Conservation (phyloP, 2,888 invertebrate genomes). For the Hydroisotoma schaefferi region DNA sequence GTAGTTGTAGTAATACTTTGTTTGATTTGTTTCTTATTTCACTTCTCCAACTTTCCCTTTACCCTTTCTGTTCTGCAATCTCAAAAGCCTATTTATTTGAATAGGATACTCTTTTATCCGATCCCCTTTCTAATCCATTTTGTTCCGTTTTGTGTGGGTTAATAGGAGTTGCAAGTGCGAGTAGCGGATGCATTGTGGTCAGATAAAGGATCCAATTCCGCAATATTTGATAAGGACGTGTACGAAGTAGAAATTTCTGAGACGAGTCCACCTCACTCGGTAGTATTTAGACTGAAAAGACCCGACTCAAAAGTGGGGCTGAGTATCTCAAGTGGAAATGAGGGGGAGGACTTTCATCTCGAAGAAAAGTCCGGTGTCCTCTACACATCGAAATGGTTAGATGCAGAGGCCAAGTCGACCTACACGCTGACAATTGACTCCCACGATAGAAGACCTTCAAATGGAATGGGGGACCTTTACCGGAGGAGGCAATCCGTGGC, state of each 20-base stretch:
- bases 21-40: slow-evolving; percentile 2
- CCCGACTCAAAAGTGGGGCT: slow-evolving; percentile 80
- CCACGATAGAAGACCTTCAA: slow-evolving; percentile 72
- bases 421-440: slow-evolving; percentile 87
- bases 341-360: slow-evolving; percentile 79
- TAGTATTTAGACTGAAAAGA: slow-evolving; percentile 80
- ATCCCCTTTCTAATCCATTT: background rate
- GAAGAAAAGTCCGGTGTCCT: slow-evolving; percentile 86
- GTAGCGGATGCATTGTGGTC: slow-evolving; percentile 63
- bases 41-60: background rate
- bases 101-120: too few relatives aligned
- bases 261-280: slow-evolving; percentile 76
- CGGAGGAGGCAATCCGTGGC: slow-evolving; percentile 82
- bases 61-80: too few relatives aligned
- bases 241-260: slow-evolving; percentile 86
- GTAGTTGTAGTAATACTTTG: background rate
- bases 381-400: slow-evolving; percentile 74
- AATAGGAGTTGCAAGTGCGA: slow-evolving; percentile 75
- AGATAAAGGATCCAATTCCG: slow-evolving; percentile 31
- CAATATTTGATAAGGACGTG: slow-evolving; percentile 78
- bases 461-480: slow-evolving; percentile 53
- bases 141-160: slow-evolving; percentile 52
- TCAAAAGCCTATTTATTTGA: too few relatives aligned
- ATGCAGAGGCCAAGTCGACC: slow-evolving; percentile 77
- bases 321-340: slow-evolving; percentile 87